Evolutionary conservation across 2,888 invertebrate genomes (phyloP).

Genomic region (Fabriciana adippe): DNA sequence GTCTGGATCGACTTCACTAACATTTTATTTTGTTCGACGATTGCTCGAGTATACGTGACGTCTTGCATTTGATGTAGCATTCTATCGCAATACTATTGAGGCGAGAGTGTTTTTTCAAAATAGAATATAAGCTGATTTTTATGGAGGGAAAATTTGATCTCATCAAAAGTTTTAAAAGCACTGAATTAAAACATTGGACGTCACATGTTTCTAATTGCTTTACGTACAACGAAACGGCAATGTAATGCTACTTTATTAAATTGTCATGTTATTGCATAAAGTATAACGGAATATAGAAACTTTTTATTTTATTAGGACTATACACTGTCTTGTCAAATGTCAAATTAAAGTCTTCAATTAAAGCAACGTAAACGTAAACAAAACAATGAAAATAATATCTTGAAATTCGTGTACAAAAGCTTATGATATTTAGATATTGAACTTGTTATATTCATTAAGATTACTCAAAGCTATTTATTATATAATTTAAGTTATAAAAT

Average conservation of each 20-base stretch:
- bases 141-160: neutral
- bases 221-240: conserved; percentile 14
- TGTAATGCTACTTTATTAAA: conserved; percentile 4
- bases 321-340: neutral
- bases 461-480: neutral
- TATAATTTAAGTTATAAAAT: conserved; percentile 1
- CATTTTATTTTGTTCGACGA: conserved; percentile 54
- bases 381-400: neutral
- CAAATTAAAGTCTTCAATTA: neutral
- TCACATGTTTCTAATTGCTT: neutral
- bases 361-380: conserved; percentile 6
- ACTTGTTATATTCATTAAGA: neutral
- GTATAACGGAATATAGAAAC: neutral
- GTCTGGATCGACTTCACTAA: conserved; percentile 52
- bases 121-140: conserved; percentile 32
- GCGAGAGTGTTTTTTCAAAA: conserved; percentile 37
- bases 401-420: neutral
- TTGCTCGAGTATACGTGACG: conserved; percentile 52
- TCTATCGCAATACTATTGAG: conserved; percentile 40
- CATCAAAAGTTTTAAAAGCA: neutral
- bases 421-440: neutral
- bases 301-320: conserved; percentile 5
- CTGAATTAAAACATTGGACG: neutral
- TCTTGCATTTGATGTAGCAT: conserved; percentile 52
- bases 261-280: neutral